These are phyloP conservation scores for Caenorhabditis becei DNA, from an alignment of 2,888 invertebrate genomes.

Conservation along the genomic window DNA sequence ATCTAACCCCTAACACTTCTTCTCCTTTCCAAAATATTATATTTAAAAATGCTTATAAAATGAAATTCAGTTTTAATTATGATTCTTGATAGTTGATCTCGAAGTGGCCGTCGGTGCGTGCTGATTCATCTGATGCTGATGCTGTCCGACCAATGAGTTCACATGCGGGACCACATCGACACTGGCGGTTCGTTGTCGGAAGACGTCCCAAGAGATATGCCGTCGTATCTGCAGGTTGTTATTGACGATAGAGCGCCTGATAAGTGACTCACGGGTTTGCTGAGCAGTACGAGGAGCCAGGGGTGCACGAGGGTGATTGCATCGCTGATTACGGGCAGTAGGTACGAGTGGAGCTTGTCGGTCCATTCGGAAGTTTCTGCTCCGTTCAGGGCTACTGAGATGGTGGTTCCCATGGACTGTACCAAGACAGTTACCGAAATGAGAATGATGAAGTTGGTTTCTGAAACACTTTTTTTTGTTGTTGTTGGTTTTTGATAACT, in stretches of 20 bases:
- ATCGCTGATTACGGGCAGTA: conserved; percentile 32
- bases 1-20: conserved; percentile 8
- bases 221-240: conserved; percentile 11
- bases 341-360: conserved; percentile 38
- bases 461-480: too few relatives aligned
- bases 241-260: too few relatives aligned
- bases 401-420: conserved; percentile 1
- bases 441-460: conserved; percentile 32
- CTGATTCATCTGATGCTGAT: neutral
- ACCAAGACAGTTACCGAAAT: conserved; percentile 26
- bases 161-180: conserved; percentile 9
- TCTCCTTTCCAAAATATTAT: neutral
- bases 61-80: neutral
- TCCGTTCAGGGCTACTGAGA: conserved; percentile 16
- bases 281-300: conserved; percentile 20
- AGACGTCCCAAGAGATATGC: conserved; percentile 4
- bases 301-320: conserved; percentile 31
- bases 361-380: neutral
- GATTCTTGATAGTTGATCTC: neutral
- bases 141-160: neutral
- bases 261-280: conserved; percentile 19
- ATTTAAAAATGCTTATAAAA: neutral
- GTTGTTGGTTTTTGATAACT: neutral
- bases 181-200: neutral
- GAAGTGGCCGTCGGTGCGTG: neutral